phyloP scores from a whole-genome alignment of 2,797 vertebrate genomes.

The Rhinoraja longicauda region DNA sequence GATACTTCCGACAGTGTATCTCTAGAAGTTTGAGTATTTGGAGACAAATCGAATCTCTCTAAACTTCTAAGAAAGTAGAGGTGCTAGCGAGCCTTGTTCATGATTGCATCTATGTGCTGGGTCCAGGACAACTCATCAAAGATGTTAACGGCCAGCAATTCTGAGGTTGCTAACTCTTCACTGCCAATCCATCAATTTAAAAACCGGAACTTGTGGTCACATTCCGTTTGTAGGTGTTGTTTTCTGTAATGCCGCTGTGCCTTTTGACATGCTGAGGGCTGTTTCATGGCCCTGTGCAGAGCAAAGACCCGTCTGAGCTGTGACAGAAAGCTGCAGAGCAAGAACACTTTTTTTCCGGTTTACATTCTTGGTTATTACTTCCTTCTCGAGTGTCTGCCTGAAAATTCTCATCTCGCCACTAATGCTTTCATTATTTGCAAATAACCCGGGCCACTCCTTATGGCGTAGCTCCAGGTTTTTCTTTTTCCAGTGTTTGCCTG shows the following conservation, averaged over 20 bases:
- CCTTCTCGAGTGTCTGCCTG: not conserved
- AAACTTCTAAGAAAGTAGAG: too few species aligned
- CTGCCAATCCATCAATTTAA: too few species aligned
- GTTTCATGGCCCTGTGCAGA: not conserved
- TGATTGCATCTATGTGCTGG: too few species aligned
- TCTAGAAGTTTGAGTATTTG: too few species aligned
- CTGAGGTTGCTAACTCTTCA: too few species aligned
- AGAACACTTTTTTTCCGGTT: not conserved
- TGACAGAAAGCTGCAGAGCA: not conserved
- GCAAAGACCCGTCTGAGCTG: not conserved
- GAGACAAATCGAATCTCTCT: too few species aligned
- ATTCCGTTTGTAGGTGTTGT: not conserved
- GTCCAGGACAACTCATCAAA: too few species aligned
- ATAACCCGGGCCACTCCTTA: not conserved
- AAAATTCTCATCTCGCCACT: not conserved
- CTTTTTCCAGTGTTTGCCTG: not conserved
- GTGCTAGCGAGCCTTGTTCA: too few species aligned
- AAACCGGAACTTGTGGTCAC: too few species aligned
- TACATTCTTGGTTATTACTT: not conserved
- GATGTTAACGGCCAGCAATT: too few species aligned
- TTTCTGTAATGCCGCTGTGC: not conserved
- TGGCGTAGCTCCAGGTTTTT: not conserved
- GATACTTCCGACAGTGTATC: too few species aligned
- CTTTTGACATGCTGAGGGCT: not conserved
- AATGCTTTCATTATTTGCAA: slow-evolving; percentile 1